Conservation (phyloP, 1,140 invertebrate genomes). For the Sycophila sp. region DNA sequence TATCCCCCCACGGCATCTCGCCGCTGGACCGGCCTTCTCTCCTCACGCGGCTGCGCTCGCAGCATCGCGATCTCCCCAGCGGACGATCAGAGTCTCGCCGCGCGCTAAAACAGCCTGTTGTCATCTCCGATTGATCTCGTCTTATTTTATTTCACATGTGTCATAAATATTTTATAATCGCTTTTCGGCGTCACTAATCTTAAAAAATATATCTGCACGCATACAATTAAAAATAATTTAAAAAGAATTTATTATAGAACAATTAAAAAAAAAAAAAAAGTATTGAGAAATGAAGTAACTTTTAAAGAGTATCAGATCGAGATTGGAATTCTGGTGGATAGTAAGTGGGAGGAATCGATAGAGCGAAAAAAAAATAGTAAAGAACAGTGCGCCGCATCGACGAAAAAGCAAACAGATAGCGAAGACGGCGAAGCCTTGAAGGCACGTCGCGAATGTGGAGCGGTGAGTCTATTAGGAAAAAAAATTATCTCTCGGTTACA, state of each 20-base stretch:
- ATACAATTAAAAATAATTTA: too few species aligned
- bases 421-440: constrained; percentile 4
- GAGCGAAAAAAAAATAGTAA: background rate
- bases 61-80: constrained; percentile 6
- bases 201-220: too few species aligned
- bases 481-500: constrained; percentile 7
- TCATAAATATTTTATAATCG: too few species aligned
- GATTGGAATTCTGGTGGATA: too few species aligned
- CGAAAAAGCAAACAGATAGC: background rate
- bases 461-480: background rate
- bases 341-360: too few species aligned
- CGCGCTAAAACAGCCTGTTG: background rate
- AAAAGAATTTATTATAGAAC: too few species aligned
- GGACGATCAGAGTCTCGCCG: background rate
- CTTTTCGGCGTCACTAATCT: too few species aligned
- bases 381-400: background rate
- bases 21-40: constrained; percentile 58
- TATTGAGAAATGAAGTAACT: too few species aligned
- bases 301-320: too few species aligned
- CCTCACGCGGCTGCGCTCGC: background rate
- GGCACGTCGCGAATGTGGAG: background rate
- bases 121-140: background rate
- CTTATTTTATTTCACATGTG: too few species aligned
- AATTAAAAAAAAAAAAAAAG: too few species aligned
- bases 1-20: constrained; percentile 30